Evolutionary conservation across 1,140 invertebrate species (phyloP).

Genomic region (Drosophila nigromelanica): DNA sequence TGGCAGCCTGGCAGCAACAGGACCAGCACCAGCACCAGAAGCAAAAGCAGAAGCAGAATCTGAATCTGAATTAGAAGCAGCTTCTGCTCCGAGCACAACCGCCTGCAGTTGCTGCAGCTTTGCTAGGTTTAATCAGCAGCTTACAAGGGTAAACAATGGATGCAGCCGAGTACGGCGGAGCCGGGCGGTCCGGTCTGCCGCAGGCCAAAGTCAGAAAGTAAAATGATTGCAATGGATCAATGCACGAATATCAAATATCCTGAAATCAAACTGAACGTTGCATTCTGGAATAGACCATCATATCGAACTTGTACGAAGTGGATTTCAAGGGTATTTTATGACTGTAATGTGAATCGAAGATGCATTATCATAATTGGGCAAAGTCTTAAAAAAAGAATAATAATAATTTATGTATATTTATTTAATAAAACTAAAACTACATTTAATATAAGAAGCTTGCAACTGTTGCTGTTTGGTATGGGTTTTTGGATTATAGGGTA

Average conservation of each 20-base stretch:
- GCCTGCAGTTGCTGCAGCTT: slow-evolving; percentile 29
- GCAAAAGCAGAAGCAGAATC: slow-evolving; percentile 14
- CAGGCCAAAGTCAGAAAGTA: slow-evolving; percentile 34
- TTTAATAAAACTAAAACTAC: neutral
- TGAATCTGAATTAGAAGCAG: no score
- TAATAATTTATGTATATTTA: no score
- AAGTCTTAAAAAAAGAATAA: no score
- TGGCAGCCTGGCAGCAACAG: neutral
- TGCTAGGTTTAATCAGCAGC: slow-evolving; percentile 80
- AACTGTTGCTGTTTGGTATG: no score
- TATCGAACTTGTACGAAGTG: no score
- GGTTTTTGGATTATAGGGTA: slow-evolving; percentile 13
- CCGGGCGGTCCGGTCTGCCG: neutral
- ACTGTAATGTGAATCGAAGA: no score
- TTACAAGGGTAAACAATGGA: slow-evolving; percentile 73
- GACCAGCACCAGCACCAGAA: slow-evolving; percentile 2
- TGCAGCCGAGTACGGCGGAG: neutral
- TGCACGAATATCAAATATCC: slow-evolving; percentile 33
- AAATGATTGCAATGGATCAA: slow-evolving; percentile 6
- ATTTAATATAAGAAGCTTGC: no score
- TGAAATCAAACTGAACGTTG: slow-evolving; percentile 3
- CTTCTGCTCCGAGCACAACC: neutral
- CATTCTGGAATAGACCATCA: no score
- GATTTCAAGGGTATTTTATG: no score
- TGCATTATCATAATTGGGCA: no score